Base-by-base conservation (phyloP, 2,888 invertebrate genomes). In the Trachelus troglodyta region DNA sequence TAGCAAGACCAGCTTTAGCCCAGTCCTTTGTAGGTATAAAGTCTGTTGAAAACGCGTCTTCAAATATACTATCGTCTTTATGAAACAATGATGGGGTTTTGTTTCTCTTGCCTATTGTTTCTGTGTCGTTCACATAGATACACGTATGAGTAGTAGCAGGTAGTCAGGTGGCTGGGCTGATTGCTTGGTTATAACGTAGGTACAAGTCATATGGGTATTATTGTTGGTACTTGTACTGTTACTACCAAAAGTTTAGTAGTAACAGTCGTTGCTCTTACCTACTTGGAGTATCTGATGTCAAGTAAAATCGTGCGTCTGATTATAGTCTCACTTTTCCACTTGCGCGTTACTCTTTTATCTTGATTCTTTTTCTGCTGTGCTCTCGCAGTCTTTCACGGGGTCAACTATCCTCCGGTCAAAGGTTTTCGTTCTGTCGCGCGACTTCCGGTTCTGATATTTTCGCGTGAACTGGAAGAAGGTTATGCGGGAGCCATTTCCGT, bases 71-170 rank as follows among this genome's bases (percentile, higher is more conserved):
- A 74, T 74, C 40, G 75, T 77, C 76, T 78, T 74, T 33, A 73
- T 81, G 77, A 78, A 82, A 83, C 83, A 82, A 83, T 83, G 79
- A 73, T 15, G 40, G 69, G 75, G 76, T 76, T 80, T 84, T 84
- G 83, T 84, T 83, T 79, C 81, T 80, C 84, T 84, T 82, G 83
- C 77, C 80, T 79, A 82, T 84, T 85, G 84, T 83, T 84, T 84
- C 80, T 81, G 76, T 56, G 75, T 76, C 76, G 77, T 75, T 75
- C 76, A 73, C 73, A 15, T 40, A 40, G 40, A 40, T 40, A 40
- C 40, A 15, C 40, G 40, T 40, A 40, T 4, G 40, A 40, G 4
- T 40, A 40, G 40, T 40, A 15, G 15, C 40, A 40, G 2, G 15
- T 40, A 40, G 15, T 15, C 40, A 12, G 15, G 40, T 15, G 15